phyloP scores from a whole-genome alignment of 2,797 vertebrate genomes.

The Gallirallus australis region DNA sequence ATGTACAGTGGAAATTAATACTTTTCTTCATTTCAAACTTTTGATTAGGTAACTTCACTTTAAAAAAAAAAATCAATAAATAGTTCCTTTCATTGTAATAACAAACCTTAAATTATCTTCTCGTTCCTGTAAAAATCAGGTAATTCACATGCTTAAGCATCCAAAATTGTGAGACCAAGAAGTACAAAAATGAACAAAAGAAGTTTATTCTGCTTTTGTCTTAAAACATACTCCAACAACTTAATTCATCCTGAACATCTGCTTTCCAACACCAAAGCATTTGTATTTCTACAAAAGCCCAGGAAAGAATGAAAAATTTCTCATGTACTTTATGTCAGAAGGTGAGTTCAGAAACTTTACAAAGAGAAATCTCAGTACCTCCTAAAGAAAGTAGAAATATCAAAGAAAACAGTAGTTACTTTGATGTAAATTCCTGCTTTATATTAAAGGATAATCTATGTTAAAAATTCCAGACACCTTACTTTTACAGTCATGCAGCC shows the following conservation, averaged over 20 bases:
- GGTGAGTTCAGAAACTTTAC: neutral
- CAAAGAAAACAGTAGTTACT: constrained; percentile 14
- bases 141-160: neutral
- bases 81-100: neutral
- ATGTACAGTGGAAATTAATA: neutral
- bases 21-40: neutral
- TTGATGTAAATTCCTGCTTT: constrained; percentile 35
- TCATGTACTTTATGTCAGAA: neutral
- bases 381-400: neutral
- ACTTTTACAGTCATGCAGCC: neutral
- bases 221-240: neutral
- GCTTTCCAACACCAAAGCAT: neutral
- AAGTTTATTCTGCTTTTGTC: neutral
- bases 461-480: constrained; percentile 17
- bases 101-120: neutral
- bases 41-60: neutral
- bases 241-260: neutral
- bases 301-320: neutral
- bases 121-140: neutral
- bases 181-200: neutral
- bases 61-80: neutral
- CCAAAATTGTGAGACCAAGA: neutral
- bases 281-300: neutral
- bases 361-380: neutral
- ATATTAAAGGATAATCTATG: neutral